phyloP scores from a whole-genome alignment of 2,888 invertebrate genomes.

The Drosophila putrida region DNA sequence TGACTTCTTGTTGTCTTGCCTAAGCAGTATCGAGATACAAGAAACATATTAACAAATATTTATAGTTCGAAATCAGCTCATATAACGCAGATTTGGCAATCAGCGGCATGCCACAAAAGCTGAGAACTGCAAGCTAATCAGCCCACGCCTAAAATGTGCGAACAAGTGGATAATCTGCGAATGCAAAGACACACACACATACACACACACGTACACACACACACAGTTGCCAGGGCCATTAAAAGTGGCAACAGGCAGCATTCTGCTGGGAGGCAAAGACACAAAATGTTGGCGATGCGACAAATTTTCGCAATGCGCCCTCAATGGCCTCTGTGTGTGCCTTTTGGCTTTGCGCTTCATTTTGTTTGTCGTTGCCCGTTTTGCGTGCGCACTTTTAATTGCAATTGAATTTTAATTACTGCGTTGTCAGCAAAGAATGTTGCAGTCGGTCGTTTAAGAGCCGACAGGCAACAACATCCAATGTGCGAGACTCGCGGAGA shows the following conservation, averaged over 20 bases:
- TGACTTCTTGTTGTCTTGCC: slow-evolving; percentile 3
- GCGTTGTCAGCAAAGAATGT: slow-evolving; percentile 84
- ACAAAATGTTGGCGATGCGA: slow-evolving; percentile 72
- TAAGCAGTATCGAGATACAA: slow-evolving; percentile 1
- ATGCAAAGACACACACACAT: not conserved
- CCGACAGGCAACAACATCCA: slow-evolving; percentile 55
- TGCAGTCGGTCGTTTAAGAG: slow-evolving; percentile 78
- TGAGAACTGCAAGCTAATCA: slow-evolving; percentile 63
- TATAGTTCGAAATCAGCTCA: slow-evolving; percentile 46
- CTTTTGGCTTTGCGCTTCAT: slow-evolving; percentile 47
- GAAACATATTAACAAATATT: slow-evolving; percentile 44
- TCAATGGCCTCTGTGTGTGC: slow-evolving; percentile 10
- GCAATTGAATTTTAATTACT: slow-evolving; percentile 85
- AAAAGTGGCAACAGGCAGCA: slow-evolving; percentile 17
- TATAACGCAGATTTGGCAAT: slow-evolving; percentile 50
- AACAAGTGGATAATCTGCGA: slow-evolving; percentile 36
- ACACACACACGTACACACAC: not conserved
- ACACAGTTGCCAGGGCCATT: slow-evolving; percentile 5
- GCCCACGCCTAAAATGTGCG: slow-evolving; percentile 65
- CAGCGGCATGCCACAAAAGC: slow-evolving; percentile 7
- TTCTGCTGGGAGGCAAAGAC: slow-evolving; percentile 25
- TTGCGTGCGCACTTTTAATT: slow-evolving; percentile 83
- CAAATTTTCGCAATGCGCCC: slow-evolving; percentile 63
- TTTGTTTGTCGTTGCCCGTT: slow-evolving; percentile 73
- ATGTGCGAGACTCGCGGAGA: slow-evolving; percentile 46